Evolutionary conservation across 2,113 vertebrate genomes (phyloP).

Genomic region (Nettapus auritus): DNA sequence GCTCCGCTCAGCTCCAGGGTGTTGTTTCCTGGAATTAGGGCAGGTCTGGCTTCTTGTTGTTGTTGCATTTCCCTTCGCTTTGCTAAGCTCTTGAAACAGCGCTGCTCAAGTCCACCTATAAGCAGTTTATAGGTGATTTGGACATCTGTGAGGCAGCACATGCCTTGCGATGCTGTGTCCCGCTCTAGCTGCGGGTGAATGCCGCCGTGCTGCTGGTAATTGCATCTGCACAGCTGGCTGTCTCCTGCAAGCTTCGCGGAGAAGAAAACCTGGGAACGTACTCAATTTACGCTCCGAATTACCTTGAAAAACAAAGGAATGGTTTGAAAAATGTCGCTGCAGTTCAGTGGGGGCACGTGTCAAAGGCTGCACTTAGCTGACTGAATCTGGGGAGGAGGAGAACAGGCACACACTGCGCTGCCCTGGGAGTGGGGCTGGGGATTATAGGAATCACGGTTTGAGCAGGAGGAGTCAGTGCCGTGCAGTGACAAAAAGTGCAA

Average conservation of each 20-base stretch:
- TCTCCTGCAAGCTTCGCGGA: neutral
- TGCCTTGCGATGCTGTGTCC: fast-evolving
- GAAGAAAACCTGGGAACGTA: fast-evolving
- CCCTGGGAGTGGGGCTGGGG: fast-evolving
- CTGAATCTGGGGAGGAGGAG: neutral
- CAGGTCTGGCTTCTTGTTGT: neutral
- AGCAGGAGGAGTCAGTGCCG: neutral
- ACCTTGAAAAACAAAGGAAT: neutral
- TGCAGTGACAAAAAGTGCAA: neutral
- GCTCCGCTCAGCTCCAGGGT: neutral
- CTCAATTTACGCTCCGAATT: neutral
- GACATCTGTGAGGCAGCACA: neutral
- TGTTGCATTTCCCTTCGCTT: neutral
- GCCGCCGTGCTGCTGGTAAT: neutral
- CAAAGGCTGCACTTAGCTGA: neutral
- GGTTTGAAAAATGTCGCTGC: fast-evolving
- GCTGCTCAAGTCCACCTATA: neutral
- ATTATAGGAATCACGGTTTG: neutral
- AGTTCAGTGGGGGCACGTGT: neutral
- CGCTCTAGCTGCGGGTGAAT: no score
- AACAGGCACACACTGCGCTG: fast-evolving
- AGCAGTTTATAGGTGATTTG: neutral
- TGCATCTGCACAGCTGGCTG: neutral
- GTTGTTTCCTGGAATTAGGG: neutral
- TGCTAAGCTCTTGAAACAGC: neutral